phyloP scores from a whole-genome alignment of 2,113 vertebrate species.

The Callospermophilus lateralis region DNA sequence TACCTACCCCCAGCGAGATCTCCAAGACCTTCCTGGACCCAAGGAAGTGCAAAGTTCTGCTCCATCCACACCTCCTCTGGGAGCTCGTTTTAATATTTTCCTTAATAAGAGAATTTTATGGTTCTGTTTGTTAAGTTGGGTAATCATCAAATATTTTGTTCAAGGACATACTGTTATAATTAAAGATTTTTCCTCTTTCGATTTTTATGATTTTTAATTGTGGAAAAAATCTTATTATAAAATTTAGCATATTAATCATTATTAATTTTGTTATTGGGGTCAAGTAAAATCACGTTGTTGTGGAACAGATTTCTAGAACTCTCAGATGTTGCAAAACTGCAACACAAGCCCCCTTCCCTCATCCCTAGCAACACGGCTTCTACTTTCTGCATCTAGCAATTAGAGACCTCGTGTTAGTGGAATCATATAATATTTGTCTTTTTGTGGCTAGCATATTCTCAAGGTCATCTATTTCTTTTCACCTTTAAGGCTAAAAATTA shows the following conservation, averaged over 20 bases:
- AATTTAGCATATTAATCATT: background rate
- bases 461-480: background rate
- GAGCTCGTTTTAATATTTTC: background rate
- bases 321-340: background rate
- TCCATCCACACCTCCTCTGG: background rate
- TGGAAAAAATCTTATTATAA: background rate
- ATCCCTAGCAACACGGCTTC: background rate
- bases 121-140: background rate
- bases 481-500: background rate
- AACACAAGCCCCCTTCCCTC: fast-evolving
- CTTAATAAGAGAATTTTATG: background rate
- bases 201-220: background rate
- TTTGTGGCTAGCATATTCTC: background rate
- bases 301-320: background rate
- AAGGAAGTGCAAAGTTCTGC: background rate
- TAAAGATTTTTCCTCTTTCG: background rate
- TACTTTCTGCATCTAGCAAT: background rate
- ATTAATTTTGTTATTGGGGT: background rate
- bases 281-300: background rate
- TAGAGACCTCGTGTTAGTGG: background rate
- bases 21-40: background rate
- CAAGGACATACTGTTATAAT: background rate
- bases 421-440: background rate
- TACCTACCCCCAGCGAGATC: too few relatives aligned
- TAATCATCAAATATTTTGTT: conserved; percentile 25